Evolutionary conservation across 35 echinoderm and acorn worm species (phyloP).

Genomic region (Diadema setosum): DNA sequence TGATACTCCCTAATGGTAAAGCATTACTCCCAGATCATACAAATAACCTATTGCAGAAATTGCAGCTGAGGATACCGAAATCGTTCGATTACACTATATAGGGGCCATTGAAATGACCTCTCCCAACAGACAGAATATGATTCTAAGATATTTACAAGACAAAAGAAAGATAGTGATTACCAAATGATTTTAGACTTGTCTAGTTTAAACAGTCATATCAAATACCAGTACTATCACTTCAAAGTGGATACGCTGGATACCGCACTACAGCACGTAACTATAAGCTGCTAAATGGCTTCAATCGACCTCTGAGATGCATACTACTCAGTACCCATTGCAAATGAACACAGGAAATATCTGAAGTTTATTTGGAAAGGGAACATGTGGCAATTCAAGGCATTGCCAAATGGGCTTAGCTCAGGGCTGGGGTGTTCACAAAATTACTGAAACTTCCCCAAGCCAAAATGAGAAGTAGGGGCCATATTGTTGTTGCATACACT

Average conservation of each 20-base stretch:
- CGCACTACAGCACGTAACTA: conserved; percentile 21
- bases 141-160: conserved; percentile 67
- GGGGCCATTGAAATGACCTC: conserved; percentile 35
- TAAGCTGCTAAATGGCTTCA: conserved; percentile 36
- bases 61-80: conserved; percentile 26
- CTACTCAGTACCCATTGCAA: conserved; percentile 1
- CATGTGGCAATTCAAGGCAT: conserved; percentile 21
- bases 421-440: conserved; percentile 68
- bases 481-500: conserved; percentile 41
- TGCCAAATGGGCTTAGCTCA: conserved; percentile 46
- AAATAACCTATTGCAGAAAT: conserved; percentile 19
- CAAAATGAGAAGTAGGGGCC: conserved; percentile 2
- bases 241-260: conserved; percentile 75
- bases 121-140: conserved; percentile 28
- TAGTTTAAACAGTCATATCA: conserved; percentile 46
- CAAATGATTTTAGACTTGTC: conserved; percentile 70
- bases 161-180: conserved; percentile 54
- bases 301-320: conserved; percentile 57
- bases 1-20: neutral
- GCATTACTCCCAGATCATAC: conserved; percentile 12
- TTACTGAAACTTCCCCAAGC: conserved; percentile 47
- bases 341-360: conserved; percentile 33
- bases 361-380: conserved; percentile 52
- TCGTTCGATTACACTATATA: conserved; percentile 9
- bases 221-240: conserved; percentile 69